These are phyloP conservation scores for Eucriotettix oculatus DNA, from an alignment of 2,888 invertebrate species.

Conservation along the genomic window DNA sequence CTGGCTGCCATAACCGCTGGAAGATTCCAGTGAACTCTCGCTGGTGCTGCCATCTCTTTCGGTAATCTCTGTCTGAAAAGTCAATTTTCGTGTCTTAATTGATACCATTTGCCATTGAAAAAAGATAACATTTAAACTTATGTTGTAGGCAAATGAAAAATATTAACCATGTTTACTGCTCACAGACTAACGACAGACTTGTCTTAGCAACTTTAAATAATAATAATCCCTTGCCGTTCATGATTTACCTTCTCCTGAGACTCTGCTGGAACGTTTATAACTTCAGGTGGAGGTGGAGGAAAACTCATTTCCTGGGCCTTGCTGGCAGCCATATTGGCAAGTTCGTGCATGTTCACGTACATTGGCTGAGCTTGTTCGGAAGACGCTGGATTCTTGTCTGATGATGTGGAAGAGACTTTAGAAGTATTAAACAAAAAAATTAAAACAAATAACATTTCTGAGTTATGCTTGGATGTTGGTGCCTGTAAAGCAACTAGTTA, in stretches of 20 bases:
- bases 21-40: slow-evolving; percentile 57
- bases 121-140: too few relatives aligned
- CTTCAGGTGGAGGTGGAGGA: slow-evolving; percentile 33
- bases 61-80: slow-evolving; percentile 6
- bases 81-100: background rate
- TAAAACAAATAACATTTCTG: too few relatives aligned
- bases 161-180: too few relatives aligned
- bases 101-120: too few relatives aligned
- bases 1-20: slow-evolving; percentile 62
- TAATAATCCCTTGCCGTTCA: too few relatives aligned
- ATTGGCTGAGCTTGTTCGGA: slow-evolving; percentile 53
- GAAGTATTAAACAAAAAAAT: too few relatives aligned
- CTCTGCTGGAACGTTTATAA: slow-evolving; percentile 16
- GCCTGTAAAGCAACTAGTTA: too few relatives aligned
- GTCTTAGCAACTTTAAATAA: too few relatives aligned
- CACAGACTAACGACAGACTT: too few relatives aligned
- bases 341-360: slow-evolving; percentile 84
- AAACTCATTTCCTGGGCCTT: slow-evolving; percentile 46
- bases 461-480: too few relatives aligned
- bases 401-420: too few relatives aligned
- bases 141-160: too few relatives aligned
- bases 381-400: slow-evolving; percentile 2
- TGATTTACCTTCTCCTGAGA: slow-evolving; percentile 30
- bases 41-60: slow-evolving; percentile 40
- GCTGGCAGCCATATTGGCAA: slow-evolving; percentile 64